Evolutionary conservation across 2,888 invertebrate species (phyloP).

Genomic region (Steromphala cineraria): DNA sequence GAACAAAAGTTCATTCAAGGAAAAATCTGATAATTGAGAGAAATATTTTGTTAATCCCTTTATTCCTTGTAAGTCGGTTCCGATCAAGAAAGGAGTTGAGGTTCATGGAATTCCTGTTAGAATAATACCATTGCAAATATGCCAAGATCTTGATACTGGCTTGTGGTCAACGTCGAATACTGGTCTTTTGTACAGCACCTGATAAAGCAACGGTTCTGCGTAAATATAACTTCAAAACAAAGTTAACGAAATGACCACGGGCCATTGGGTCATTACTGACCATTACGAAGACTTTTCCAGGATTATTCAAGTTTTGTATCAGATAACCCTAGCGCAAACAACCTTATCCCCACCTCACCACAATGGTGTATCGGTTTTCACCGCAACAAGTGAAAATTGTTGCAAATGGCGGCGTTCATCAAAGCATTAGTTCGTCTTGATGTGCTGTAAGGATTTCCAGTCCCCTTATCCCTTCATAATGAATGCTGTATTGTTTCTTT

Average conservation of each 20-base stretch:
- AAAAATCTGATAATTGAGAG: background rate
- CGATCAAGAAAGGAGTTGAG: background rate
- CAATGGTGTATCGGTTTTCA: background rate
- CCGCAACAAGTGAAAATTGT: background rate
- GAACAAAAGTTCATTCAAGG: background rate
- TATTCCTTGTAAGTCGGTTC: background rate
- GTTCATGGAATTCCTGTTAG: background rate
- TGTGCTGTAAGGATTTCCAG: background rate
- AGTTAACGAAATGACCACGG: background rate
- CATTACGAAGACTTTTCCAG: background rate
- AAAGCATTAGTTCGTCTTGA: background rate
- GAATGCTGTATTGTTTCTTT: background rate
- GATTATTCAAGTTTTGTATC: slow-evolving; percentile 2
- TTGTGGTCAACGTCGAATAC: background rate
- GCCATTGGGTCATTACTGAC: background rate
- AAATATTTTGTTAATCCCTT: background rate
- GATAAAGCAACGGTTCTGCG: background rate
- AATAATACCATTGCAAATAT: background rate
- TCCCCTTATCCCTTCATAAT: background rate
- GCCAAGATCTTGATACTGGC: background rate
- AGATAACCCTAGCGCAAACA: background rate
- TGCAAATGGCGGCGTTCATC: background rate
- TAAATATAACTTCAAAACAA: background rate
- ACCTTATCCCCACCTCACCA: background rate
- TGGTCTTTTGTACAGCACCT: background rate